Evolutionary conservation across 2,113 vertebrate genomes (phyloP), one percentile per base, ranked within the genome.

Genomic region (Boleophthalmus pectinirostris): DNA sequence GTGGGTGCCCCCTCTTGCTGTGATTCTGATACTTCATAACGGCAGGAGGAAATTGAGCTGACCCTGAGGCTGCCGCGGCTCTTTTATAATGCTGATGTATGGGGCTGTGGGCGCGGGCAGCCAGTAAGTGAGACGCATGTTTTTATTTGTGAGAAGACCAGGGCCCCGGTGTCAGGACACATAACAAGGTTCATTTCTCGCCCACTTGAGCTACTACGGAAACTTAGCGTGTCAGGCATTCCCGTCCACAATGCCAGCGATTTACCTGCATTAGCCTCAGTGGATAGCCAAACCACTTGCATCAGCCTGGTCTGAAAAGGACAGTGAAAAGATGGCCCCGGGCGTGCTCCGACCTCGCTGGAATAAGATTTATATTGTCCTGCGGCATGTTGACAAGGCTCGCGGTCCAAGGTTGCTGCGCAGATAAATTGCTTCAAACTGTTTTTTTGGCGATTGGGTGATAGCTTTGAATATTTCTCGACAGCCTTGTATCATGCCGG

Each of bases 61-160:
- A 93, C 93, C 93, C 93, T 91, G 91, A 92, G 83, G 90, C 84
- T 88, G 87, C 85, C 72, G 74, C 56, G 75, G 84, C 79, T 89
- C 88, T 78, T 89, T 87, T 88, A 82, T 92, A 87, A 88, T 87
- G 88, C 90, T 94, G 92, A 94, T 93, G 91, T 91, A 94, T 93
- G 90, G 85, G 84, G 75, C 86, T 83, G 75, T 79, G 87, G 73
- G 83, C 66, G 53, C 86, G 70, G 83, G 86, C 86, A 85, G 89
- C 88, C 90, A 88, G 89, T 91, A 93, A 94, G 92, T 90, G 93
- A 93, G 90, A 91, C 88, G 81, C 90, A 89, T 93, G 93, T 93
- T 94, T 93, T 93, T 93, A 93, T 93, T 93, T 93, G 89, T 89
- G 56, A 63, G 73, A 76, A 79, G 88, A 85, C 87, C 91, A 80